These are phyloP conservation scores for Alexandromys fortis DNA, from an alignment of 2,113 vertebrate genomes.

Conservation along the genomic window DNA sequence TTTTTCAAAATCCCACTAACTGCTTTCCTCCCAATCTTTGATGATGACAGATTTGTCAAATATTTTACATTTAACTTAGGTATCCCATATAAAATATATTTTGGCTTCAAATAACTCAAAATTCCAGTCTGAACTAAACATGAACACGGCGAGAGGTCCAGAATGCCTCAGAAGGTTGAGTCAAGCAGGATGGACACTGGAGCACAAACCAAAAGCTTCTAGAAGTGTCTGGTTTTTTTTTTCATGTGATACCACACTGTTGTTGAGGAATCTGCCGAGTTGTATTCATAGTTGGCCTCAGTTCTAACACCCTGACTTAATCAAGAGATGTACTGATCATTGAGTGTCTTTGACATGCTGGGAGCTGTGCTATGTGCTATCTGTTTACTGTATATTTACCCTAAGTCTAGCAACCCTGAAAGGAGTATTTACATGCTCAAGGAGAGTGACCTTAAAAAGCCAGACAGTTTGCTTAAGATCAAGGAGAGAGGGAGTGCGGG, in stretches of 20 bases:
- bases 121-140: background rate
- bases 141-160: background rate
- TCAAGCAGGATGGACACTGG: background rate
- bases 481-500: slow-evolving; percentile 24
- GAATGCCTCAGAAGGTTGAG: background rate
- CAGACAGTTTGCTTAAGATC: slow-evolving; percentile 28
- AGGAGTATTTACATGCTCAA: background rate
- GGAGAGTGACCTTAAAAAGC: background rate
- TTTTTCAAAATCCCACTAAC: slow-evolving; percentile 37
- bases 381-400: background rate
- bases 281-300: background rate
- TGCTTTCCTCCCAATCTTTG: background rate
- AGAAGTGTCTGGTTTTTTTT: background rate
- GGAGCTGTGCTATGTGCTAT: background rate
- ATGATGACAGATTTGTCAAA: slow-evolving; percentile 35
- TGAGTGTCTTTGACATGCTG: background rate
- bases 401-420: background rate
- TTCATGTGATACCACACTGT: background rate
- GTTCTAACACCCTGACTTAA: background rate
- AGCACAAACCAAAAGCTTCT: background rate
- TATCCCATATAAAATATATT: slow-evolving; percentile 26
- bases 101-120: slow-evolving; percentile 29
- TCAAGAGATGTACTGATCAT: background rate
- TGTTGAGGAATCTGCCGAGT: background rate
- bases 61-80: slow-evolving; percentile 36